A percentile compares a stretch with the other conserved stretches of the same genome.
These are phyloP conservation scores for Pinna nobilis DNA, from an alignment of 1,140 invertebrate genomes.

Conservation along the genomic window DNA sequence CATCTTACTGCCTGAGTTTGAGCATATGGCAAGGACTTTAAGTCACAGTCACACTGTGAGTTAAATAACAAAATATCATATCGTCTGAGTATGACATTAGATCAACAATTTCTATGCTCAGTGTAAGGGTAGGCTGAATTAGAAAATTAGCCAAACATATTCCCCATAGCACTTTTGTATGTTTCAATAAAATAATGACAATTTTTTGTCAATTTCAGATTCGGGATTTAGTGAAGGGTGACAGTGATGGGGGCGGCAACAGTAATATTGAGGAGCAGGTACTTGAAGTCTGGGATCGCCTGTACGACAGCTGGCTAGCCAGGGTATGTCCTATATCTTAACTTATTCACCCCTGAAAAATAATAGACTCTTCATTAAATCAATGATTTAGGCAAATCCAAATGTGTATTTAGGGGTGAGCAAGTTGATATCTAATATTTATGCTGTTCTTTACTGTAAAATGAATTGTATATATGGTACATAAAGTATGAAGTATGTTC, in stretches of 20 bases:
- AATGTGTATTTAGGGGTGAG: too few species aligned
- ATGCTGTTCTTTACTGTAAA: background rate
- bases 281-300: constrained; percentile 87
- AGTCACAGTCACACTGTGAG: too few species aligned
- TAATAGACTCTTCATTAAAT: background rate
- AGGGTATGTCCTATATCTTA: constrained; percentile 48
- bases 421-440: background rate
- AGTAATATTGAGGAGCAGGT: constrained; percentile 92
- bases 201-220: too few species aligned
- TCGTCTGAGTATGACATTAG: too few species aligned
- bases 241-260: constrained; percentile 81
- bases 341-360: background rate
- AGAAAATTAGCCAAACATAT: too few species aligned
- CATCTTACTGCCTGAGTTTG: too few species aligned
- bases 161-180: too few species aligned
- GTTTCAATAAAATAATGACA: too few species aligned
- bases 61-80: too few species aligned
- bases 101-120: background rate
- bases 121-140: background rate
- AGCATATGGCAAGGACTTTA: too few species aligned
- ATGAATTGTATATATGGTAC: background rate
- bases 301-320: constrained; percentile 81
- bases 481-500: background rate
- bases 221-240: constrained; percentile 51
- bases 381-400: too few species aligned